These are phyloP conservation scores for Dunckerocampus dactyliophorus DNA, from an alignment of 2,113 vertebrate genomes.

Conservation along the genomic window DNA sequence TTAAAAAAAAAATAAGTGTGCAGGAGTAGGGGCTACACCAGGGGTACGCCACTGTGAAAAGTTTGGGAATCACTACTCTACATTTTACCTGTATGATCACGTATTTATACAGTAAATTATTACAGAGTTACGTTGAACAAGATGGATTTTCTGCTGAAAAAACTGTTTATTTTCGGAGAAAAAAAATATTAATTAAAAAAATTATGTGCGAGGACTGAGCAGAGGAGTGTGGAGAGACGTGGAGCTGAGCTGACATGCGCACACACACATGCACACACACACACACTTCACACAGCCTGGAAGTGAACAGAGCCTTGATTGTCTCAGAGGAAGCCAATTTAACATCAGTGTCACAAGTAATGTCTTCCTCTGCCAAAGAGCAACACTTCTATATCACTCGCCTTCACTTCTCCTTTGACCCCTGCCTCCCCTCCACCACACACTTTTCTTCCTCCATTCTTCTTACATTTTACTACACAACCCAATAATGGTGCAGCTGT, in stretches of 20 bases:
- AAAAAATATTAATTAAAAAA: too few species aligned
- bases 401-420: conserved; percentile 27
- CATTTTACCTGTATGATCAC: too few species aligned
- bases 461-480: not conserved
- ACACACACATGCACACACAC: conserved; percentile 24
- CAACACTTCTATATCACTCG: conserved; percentile 47
- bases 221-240: conserved; percentile 3
- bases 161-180: conserved; percentile 1
- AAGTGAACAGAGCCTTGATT: conserved; percentile 58
- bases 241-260: conserved; percentile 18
- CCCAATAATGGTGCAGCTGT: not conserved
- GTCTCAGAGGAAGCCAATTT: conserved; percentile 63
- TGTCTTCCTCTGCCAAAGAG: conserved; percentile 57
- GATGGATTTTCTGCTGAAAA: too few species aligned
- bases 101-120: too few species aligned
- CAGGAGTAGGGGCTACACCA: too few species aligned
- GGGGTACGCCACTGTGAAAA: too few species aligned
- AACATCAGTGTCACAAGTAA: conserved; percentile 66
- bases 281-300: conserved; percentile 20
- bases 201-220: conserved; percentile 9
- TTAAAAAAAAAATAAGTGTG: too few species aligned
- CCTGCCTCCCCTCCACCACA: conserved; percentile 11
- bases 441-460: not conserved
- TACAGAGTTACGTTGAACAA: too few species aligned
- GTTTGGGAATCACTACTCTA: too few species aligned